Conservation (phyloP, 2,797 vertebrate species). For the Protosalanx chinensis region DNA sequence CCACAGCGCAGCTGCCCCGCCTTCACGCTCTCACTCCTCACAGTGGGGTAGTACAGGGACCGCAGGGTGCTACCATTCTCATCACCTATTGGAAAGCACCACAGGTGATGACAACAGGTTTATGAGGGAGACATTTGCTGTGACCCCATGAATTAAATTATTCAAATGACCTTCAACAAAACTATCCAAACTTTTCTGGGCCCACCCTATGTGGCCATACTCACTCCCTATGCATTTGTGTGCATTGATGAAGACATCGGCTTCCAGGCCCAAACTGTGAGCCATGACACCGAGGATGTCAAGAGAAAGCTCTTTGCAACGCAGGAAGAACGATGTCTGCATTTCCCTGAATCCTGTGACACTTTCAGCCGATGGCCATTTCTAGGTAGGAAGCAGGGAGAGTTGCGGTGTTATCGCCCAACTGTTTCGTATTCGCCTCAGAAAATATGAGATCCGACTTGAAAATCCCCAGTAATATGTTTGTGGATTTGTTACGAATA, state of each 20-base stretch:
- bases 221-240: slow-evolving; percentile 67
- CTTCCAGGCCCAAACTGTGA: slow-evolving; percentile 60
- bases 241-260: slow-evolving; percentile 58
- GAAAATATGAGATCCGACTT: no score
- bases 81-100: slow-evolving; percentile 36
- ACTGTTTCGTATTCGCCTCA: no score
- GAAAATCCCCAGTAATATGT: no score
- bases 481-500: no score
- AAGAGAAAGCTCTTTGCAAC: slow-evolving; percentile 67
- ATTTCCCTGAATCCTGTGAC: slow-evolving; percentile 48
- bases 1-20: slow-evolving; percentile 72
- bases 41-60: slow-evolving; percentile 68
- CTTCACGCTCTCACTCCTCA: slow-evolving; percentile 47
- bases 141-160: not conserved
- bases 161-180: not conserved
- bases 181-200: no score
- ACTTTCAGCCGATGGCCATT: slow-evolving; percentile 60
- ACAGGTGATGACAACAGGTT: not conserved
- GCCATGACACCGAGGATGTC: slow-evolving; percentile 67
- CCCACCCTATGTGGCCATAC: slow-evolving; percentile 14
- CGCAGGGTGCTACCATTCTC: slow-evolving; percentile 63
- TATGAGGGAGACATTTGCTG: not conserved
- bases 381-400: slow-evolving; percentile 36
- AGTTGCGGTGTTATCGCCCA: not conserved
- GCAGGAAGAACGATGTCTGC: slow-evolving; percentile 58